Base-by-base conservation (phyloP, 1,140 invertebrate genomes). In the Nephila pilipes region DNA sequence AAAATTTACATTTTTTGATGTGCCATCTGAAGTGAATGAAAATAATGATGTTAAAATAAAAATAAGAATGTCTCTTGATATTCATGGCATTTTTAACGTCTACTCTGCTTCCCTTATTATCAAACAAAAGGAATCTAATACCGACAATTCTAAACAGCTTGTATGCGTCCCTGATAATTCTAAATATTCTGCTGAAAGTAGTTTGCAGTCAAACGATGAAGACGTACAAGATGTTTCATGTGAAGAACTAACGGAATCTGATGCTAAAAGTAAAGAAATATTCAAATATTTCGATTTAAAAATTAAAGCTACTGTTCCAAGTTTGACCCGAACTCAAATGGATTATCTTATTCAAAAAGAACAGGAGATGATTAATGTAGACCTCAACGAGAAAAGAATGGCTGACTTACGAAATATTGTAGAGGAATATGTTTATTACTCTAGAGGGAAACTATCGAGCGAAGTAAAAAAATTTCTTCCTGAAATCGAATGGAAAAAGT, bases 391-490 rank as follows among this genome's bases (percentile, higher is more conserved):
- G 95, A 99, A 99, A 94, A 98, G 99, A 95, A 96, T 98, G 85
- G 97, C 98, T 25, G 99, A 99, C 95, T 98, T 98, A 0, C 97
- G 99, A 94, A 99, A 99, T 96, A 97, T 98, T 4, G 96, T 99
- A 0, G 99, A 99, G 95, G 99, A 99, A 96, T 99, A 99, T 95
- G 98, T 99, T 32, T 99, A 99, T 95, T 98, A 99, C 94, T 96
- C 99, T 95, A 96, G 90, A 55, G 90, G 22, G 2, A 91, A 85
- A 69, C 20, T 91, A 12, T 46, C 29, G 0, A n/a, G 20, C 54
- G 90, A 85, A 14, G 8, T 91, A 4, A 55, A 29, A 22, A 32
- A 83, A 2, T 91, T n/a, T 32, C 29, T 85, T 1, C 3, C 54
- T 2, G 90, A 91, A 46, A 36, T 54, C 20, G 36, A 85, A 20